Conservation (phyloP, 2,888 invertebrate species). For the Drosophila algonquin region DNA sequence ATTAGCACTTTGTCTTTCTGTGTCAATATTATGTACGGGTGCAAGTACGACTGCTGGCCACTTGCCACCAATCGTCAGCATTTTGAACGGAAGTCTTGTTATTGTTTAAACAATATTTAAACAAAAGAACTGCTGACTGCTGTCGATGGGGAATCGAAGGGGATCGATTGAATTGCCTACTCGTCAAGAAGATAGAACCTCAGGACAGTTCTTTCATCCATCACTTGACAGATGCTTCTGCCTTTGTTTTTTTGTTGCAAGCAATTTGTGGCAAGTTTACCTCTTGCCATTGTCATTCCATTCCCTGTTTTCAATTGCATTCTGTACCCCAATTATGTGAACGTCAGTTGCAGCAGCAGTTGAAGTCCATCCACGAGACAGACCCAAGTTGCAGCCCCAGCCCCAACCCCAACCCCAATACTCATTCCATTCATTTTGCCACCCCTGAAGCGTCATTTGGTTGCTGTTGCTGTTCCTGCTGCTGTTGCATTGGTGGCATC, state of each 20-base stretch:
- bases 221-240: background rate
- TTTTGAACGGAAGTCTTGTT: slow-evolving; percentile 17
- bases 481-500: slow-evolving; percentile 3
- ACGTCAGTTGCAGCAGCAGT: slow-evolving; percentile 32
- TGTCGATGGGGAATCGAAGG: background rate
- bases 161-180: background rate
- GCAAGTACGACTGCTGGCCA: background rate
- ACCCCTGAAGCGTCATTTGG: slow-evolving; percentile 34
- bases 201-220: background rate
- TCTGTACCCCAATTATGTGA: slow-evolving; percentile 18
- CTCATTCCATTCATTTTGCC: slow-evolving; percentile 33
- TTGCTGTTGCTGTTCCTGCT: slow-evolving; percentile 28
- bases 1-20: slow-evolving; percentile 72
- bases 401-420: slow-evolving; percentile 39
- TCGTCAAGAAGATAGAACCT: background rate
- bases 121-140: slow-evolving; percentile 32
- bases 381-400: slow-evolving; percentile 34
- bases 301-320: slow-evolving; percentile 11
- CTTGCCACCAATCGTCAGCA: slow-evolving; percentile 40
- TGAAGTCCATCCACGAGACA: background rate
- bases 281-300: background rate
- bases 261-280: background rate
- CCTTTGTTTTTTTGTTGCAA: background rate
- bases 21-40: slow-evolving; percentile 62
- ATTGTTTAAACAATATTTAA: slow-evolving; percentile 32